Base-by-base conservation (phyloP, 64 coral and sea anemone species). In the Astreopora myriophthalma region DNA sequence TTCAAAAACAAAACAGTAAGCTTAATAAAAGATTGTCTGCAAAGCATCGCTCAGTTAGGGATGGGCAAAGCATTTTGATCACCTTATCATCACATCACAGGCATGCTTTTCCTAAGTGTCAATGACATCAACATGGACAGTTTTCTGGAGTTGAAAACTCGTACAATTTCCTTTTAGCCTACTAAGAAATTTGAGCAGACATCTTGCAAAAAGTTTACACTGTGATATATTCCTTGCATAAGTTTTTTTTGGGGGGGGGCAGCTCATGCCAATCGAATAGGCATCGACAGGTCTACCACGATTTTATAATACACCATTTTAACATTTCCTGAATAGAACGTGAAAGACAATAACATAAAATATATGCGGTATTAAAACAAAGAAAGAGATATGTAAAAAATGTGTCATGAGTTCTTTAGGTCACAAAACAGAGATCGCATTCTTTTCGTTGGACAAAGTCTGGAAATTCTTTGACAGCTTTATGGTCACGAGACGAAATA, bases 331-430 rank as follows among this genome's bases (percentile, higher is more conserved):
- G 16, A 29, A 14, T 24, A 23, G 62, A 66, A 23, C 62, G 8
- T n/a, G 62, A 3, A 66, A 66, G 3, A 76, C 25, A n/a, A 5
- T 6, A 46, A 17, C 2, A 8, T 16, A 23, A 24, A 27, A 58
- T 20, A 51, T 10, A 22, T 3, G 57, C 19, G 17, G 57, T 3
- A 2, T n/a, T 4, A 31, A 34, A 58, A 80, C 76, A 60, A 80
- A 60, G 24, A 29, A 58, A n/a, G 4, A 81, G 33, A 64, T 64
- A 83, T 65, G 79, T 65, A 32, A 83, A 83, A 12, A 64, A 83
- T 34, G n/a, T 37, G 32, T 64, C 33, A 64, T 3, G 52, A n/a
- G 30, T 22, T 83, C 32, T 64, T 20, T 2, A 20, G 14, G 14
- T 73, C 34, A 33, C 17, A 38, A 37, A 73, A 22, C 70, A 22